Evolutionary conservation across 2,113 vertebrate genomes (phyloP).

Genomic region (Noctilio leporinus): DNA sequence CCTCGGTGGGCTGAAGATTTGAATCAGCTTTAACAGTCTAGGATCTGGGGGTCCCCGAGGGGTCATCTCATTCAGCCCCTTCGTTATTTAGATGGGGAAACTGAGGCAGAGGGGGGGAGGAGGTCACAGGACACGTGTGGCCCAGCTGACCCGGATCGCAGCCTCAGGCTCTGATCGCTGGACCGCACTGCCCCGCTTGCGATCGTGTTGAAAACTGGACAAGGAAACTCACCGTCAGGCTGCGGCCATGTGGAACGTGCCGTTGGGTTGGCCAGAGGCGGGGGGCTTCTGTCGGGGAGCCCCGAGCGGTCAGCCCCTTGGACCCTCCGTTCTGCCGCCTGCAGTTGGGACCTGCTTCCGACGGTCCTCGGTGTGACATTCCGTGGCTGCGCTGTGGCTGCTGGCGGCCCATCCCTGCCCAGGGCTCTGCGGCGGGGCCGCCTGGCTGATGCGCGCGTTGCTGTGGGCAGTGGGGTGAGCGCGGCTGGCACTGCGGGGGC

Average conservation of each 20-base stretch:
- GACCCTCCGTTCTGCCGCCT: background rate
- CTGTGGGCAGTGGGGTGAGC: rapidly evolving
- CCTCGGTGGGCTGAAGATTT: background rate
- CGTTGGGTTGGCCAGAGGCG: rapidly evolving
- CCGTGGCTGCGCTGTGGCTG: background rate
- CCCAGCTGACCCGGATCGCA: rapidly evolving
- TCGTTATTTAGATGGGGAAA: background rate
- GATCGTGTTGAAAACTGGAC: background rate
- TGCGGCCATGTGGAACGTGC: rapidly evolving
- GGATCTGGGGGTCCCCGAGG: rapidly evolving
- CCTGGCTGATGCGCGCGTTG: background rate
- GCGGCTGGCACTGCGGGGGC: background rate
- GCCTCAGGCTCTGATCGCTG: background rate
- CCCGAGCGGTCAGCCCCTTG: rapidly evolving
- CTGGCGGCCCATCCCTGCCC: rapidly evolving
- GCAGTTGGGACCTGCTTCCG: rapidly evolving
- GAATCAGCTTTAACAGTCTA: rapidly evolving
- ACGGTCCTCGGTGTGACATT: rapidly evolving
- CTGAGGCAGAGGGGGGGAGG: background rate
- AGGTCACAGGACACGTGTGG: rapidly evolving
- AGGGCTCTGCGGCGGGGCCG: background rate
- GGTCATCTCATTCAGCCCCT: background rate
- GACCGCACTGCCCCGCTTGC: rapidly evolving
- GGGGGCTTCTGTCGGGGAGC: background rate
- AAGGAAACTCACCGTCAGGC: background rate